phyloP scores from a whole-genome alignment of 2,113 vertebrate species.

The Anolis carolinensis region DNA sequence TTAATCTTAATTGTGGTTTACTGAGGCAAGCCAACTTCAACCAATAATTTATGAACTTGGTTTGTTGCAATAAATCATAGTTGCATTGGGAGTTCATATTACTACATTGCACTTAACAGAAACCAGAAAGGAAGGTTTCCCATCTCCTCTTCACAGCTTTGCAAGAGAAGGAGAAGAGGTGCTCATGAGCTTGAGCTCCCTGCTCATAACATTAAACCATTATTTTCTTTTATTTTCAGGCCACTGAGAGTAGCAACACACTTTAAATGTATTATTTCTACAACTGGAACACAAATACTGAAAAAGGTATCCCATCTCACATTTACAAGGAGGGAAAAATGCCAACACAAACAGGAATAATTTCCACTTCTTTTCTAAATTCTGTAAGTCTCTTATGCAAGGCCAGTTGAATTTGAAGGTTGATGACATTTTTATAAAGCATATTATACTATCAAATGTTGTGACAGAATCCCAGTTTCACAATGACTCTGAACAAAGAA shows the following conservation, averaged over 20 bases:
- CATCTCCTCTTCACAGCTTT: not conserved
- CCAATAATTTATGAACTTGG: not conserved
- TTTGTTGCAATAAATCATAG: not conserved
- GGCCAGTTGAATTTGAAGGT: conserved; percentile 27
- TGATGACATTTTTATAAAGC: conserved; percentile 59
- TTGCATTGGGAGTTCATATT: not conserved
- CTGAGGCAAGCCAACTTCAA: not conserved
- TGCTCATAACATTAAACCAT: not conserved
- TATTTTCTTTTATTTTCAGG: not conserved
- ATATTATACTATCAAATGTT: conserved; percentile 38
- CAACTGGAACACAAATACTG: not conserved
- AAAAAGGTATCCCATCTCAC: conserved; percentile 3
- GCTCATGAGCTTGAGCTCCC: not conserved
- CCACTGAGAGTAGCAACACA: not conserved
- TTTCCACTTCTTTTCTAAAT: conserved; percentile 52
- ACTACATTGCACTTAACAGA: not conserved
- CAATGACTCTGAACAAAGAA: conserved; percentile 70
- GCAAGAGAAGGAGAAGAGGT: not conserved
- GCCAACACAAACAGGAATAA: conserved; percentile 50
- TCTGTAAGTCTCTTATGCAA: conserved; percentile 46
- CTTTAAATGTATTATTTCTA: not conserved
- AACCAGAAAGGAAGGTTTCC: not conserved
- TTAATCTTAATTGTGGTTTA: not conserved
- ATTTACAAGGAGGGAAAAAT: not conserved
- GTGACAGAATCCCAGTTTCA: conserved; percentile 60